Conservation (phyloP, 2,113 vertebrate genomes). For the Heterotilapia buettikoferi region DNA sequence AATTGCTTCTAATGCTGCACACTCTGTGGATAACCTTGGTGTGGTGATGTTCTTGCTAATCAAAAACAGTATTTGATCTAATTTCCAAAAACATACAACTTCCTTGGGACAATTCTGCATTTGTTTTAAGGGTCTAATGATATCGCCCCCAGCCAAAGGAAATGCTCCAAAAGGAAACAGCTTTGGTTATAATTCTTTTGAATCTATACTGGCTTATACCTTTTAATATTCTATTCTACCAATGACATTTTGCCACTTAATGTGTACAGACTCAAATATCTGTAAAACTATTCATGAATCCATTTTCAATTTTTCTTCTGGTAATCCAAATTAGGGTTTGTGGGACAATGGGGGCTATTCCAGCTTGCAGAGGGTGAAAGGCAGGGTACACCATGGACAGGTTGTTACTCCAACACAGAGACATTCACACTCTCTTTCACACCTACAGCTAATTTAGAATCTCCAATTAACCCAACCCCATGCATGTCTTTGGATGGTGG, state of each 20-base stretch:
- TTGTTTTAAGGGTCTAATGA: neutral
- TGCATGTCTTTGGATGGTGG: neutral
- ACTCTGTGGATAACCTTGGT: neutral
- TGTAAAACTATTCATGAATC: neutral
- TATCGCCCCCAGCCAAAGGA: fast-evolving
- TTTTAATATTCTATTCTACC: neutral
- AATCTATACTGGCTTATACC: neutral
- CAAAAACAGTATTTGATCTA: neutral
- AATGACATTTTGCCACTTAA: neutral
- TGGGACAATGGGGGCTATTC: neutral
- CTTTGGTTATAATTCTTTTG: neutral
- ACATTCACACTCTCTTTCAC: neutral
- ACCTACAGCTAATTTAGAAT: neutral
- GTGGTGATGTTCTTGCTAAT: neutral
- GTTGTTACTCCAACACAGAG: neutral
- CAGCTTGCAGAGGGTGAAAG: neutral
- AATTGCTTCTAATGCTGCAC: neutral
- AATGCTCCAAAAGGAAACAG: neutral
- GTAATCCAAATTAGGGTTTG: neutral
- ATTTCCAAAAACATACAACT: neutral
- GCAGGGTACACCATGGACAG: neutral
- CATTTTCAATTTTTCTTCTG: fast-evolving
- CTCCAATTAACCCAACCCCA: neutral
- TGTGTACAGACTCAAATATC: neutral
- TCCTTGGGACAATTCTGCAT: neutral